Evolutionary conservation across 1,140 invertebrate species (phyloP).

Genomic region (Pachyrhynchus sulphureomaculatus): DNA sequence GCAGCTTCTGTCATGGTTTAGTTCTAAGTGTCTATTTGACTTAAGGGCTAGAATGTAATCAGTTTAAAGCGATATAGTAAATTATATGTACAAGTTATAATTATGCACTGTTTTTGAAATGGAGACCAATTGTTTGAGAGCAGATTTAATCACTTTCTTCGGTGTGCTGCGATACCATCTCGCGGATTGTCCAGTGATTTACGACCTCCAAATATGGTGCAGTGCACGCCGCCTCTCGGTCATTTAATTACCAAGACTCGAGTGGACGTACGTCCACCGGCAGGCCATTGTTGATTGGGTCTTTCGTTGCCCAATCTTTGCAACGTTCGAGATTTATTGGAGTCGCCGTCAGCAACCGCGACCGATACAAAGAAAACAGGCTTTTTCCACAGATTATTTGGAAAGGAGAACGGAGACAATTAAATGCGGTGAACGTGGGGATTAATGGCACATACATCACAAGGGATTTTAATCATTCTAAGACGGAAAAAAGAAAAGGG

Average conservation of each 20-base stretch:
- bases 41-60: no score
- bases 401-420: conserved; percentile 21
- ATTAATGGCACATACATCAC: conserved; percentile 24
- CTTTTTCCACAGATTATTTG: conserved; percentile 22
- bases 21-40: no score
- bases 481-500: not conserved
- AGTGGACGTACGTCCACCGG: conserved; percentile 20
- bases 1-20: no score
- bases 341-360: conserved; percentile 10
- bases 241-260: conserved; percentile 30
- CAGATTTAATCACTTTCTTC: conserved; percentile 5
- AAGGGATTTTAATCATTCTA: conserved; percentile 21
- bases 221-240: conserved; percentile 25
- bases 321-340: conserved; percentile 15
- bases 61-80: no score
- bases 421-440: conserved; percentile 20
- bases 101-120: no score
- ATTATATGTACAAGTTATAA: no score
- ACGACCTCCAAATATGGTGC: conserved; percentile 36
- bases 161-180: conserved; percentile 32
- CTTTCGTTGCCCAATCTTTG: conserved; percentile 17
- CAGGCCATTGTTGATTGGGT: conserved; percentile 30
- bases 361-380: conserved; percentile 13
- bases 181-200: conserved; percentile 36
- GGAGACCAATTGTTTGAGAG: no score